Conservation (phyloP, 1,140 invertebrate genomes). For the Drosophila takahashii region DNA sequence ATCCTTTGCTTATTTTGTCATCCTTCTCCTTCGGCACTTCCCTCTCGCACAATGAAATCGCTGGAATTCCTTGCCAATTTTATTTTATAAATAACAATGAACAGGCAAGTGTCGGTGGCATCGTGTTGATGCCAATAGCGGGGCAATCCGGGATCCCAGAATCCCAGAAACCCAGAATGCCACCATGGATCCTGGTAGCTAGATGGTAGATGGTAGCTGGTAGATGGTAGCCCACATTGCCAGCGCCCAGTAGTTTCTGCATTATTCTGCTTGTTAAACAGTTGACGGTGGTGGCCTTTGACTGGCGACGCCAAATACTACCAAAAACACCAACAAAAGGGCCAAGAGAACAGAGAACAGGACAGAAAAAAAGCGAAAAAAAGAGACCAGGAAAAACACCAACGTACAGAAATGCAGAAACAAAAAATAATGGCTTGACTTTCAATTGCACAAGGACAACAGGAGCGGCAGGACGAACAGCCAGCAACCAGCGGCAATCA, state of each 20-base stretch:
- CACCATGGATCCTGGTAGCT: neutral
- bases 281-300: slow-evolving; percentile 63
- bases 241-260: slow-evolving; percentile 24
- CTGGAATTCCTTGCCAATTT: slow-evolving; percentile 62
- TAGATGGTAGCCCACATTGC: slow-evolving; percentile 2
- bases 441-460: slow-evolving; percentile 72
- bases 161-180: no score
- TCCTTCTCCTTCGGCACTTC: neutral
- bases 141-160: neutral
- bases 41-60: slow-evolving; percentile 55
- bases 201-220: neutral
- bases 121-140: slow-evolving; percentile 19
- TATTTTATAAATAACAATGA: slow-evolving; percentile 71
- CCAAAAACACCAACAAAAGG: slow-evolving; percentile 24
- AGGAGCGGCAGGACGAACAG: slow-evolving; percentile 25
- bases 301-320: slow-evolving; percentile 57
- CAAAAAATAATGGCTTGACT: slow-evolving; percentile 72
- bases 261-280: slow-evolving; percentile 79
- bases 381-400: neutral
- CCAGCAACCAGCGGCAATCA: slow-evolving; percentile 44
- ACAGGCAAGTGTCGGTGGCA: slow-evolving; percentile 55
- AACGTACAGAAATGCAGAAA: slow-evolving; percentile 18
- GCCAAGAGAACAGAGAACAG: neutral
- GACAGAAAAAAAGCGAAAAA: neutral
- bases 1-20: neutral